Evolutionary conservation across 2,888 invertebrate genomes (phyloP), one percentile per base, ranked within the genome.

Genomic region (Aphidoletes aphidimyza): DNA sequence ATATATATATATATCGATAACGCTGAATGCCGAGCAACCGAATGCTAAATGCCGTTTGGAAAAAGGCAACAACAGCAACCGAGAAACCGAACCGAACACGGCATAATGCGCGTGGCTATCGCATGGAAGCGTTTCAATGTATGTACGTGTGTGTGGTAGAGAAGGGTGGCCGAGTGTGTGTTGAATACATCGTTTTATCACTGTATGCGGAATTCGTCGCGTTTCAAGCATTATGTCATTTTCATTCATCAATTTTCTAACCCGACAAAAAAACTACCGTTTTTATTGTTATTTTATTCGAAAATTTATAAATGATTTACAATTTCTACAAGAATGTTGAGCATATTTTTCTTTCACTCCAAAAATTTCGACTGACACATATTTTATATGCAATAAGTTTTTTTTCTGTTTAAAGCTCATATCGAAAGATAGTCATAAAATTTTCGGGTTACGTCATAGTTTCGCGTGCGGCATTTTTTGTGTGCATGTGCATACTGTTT

Each of bases 401-500:
- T 69, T 22, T 0, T 0, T 22, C 22, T 3, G 22, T 22, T 22
- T n/a, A n/a, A n/a, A n/a, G n/a, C n/a, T n/a, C 3, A 54, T 54
- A 1, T 54, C 54, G 54, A 11, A 22, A 54, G 22, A 11, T 22
- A 54, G 22, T 54, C 11, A 54, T 22, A 22, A 34, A 69, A 69
- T 30, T 69, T 69, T 69, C 69, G 26, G 34, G 34, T 69, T 69
- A 69, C 69, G 69, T 69, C 69, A 69, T 14, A 69, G 9, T 30
- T 22, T 69, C 69, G 69, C 69, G 69, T 69, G 69, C 69, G 69
- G 69, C 69, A 69, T 69, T 30, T 47, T 47, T 47, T 42, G 42
- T 42, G 6, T 42, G 14, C n/a, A n/a, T n/a, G n/a, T n/a, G n/a
- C n/a, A n/a, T n/a, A 39, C 11, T 5, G 6, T 54, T 54, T 19